Evolutionary conservation across 35 echinoderm and acorn worm genomes (phyloP).

Genomic region (Eucidaris tribuloides): DNA sequence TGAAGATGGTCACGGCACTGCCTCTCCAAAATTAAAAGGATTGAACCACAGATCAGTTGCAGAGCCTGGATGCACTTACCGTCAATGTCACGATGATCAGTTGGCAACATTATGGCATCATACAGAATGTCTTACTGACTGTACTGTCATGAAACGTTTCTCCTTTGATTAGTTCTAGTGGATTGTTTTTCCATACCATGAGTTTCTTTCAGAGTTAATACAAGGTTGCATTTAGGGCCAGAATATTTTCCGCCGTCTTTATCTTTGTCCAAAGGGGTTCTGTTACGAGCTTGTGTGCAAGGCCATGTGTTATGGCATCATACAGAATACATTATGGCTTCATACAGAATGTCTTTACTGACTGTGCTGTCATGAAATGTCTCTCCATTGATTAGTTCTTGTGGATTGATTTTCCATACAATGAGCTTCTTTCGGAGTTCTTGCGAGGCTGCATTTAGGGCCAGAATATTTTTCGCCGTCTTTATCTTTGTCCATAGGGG

Average conservation of each 20-base stretch:
- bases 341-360: too few species aligned
- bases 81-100: conserved; percentile 7
- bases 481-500: too few species aligned
- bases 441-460: too few species aligned
- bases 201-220: conserved; percentile 9
- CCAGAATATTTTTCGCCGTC: too few species aligned
- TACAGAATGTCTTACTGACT: conserved; percentile 5
- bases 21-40: conserved; percentile 33
- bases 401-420: too few species aligned
- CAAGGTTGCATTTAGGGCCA: neutral
- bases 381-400: too few species aligned
- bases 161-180: neutral
- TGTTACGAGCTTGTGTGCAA: conserved; percentile 38
- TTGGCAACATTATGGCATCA: conserved; percentile 11
- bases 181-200: neutral
- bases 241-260: neutral
- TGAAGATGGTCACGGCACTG: conserved; percentile 57
- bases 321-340: too few species aligned
- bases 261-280: conserved; percentile 33
- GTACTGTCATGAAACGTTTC: neutral
- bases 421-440: too few species aligned
- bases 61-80: conserved; percentile 10
- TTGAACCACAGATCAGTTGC: conserved; percentile 21
- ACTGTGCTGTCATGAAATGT: too few species aligned
- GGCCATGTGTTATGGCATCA: too few species aligned